phyloP scores from a whole-genome alignment of 92 coral and sea anemone genomes.

The Palythoa heliodiscus region DNA sequence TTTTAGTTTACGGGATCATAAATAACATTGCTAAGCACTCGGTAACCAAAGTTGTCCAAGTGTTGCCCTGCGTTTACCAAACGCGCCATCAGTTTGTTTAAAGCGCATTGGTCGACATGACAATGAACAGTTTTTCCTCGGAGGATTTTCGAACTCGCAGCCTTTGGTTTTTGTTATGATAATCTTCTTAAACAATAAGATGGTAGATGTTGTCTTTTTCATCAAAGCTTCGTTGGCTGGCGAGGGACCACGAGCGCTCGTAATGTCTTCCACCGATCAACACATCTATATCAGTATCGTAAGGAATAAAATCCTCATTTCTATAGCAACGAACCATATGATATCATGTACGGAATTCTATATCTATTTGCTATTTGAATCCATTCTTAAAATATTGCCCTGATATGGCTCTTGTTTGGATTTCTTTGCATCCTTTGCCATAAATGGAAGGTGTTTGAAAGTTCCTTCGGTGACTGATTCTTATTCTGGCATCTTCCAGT shows the following conservation, averaged over 20 bases:
- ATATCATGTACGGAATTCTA: slow-evolving; percentile 22
- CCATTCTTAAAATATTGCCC: slow-evolving; percentile 20
- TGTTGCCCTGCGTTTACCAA: neutral
- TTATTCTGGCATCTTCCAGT: slow-evolving; percentile 11
- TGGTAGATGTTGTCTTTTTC: slow-evolving; percentile 14
- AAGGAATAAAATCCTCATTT: slow-evolving; percentile 36
- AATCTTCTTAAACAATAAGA: slow-evolving; percentile 34
- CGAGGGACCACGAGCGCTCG: neutral
- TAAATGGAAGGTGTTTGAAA: slow-evolving; percentile 4
- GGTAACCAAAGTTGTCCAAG: slow-evolving; percentile 28
- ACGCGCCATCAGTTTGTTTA: slow-evolving; percentile 33
- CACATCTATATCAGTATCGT: slow-evolving; percentile 32
- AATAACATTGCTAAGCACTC: neutral
- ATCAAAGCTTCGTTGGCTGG: slow-evolving; percentile 17
- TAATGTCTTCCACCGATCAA: slow-evolving; percentile 17
- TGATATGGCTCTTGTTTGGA: slow-evolving; percentile 7
- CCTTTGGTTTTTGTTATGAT: neutral
- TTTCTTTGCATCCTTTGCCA: slow-evolving; percentile 46
- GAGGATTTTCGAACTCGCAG: slow-evolving; percentile 27
- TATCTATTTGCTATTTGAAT: slow-evolving; percentile 2
- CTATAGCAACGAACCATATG: slow-evolving; percentile 41
- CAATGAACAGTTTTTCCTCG: slow-evolving; percentile 12
- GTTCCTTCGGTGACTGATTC: slow-evolving; percentile 18
- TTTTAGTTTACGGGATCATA: slow-evolving; percentile 16
- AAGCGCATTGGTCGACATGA: slow-evolving; percentile 37